phyloP scores from a whole-genome alignment of 2,888 invertebrate genomes.

The Drosophila nr. perissopoda region DNA sequence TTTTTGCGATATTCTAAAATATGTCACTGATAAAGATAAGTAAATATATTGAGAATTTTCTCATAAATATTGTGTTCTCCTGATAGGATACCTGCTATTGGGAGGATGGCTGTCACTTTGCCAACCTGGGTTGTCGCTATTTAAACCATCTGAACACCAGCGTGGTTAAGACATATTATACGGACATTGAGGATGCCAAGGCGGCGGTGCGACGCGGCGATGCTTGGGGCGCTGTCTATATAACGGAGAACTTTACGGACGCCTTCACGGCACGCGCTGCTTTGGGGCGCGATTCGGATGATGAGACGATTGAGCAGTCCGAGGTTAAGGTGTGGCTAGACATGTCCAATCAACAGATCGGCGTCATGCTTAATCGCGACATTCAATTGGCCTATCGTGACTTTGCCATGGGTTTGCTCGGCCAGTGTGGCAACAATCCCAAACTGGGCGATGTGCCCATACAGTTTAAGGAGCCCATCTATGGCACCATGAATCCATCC shows the following conservation, averaged over 20 bases:
- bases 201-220: slow-evolving; percentile 90
- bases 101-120: slow-evolving; percentile 88
- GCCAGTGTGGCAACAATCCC: slow-evolving; percentile 91
- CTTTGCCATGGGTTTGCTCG: slow-evolving; percentile 91
- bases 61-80: not conserved
- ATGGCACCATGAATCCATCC: slow-evolving; percentile 94
- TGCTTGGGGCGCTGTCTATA: slow-evolving; percentile 95
- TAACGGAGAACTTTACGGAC: slow-evolving; percentile 95
- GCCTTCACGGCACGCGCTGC: slow-evolving; percentile 93
- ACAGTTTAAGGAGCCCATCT: slow-evolving; percentile 94
- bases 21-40: not conserved
- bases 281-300: slow-evolving; percentile 92
- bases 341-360: slow-evolving; percentile 98
- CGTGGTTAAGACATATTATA: slow-evolving; percentile 90
- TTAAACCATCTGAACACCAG: slow-evolving; percentile 91
- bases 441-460: slow-evolving; percentile 95
- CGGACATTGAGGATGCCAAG: slow-evolving; percentile 88
- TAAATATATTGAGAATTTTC: not conserved
- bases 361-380: slow-evolving; percentile 94
- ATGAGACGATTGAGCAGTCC: slow-evolving; percentile 94
- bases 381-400: slow-evolving; percentile 94
- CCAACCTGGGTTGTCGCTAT: slow-evolving; percentile 92
- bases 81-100: slow-evolving; percentile 80
- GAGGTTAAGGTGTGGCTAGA: slow-evolving; percentile 96
- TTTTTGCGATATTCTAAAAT: not conserved